Conservation (phyloP, 2,113 vertebrate species). For the Nanorana parkeri region DNA sequence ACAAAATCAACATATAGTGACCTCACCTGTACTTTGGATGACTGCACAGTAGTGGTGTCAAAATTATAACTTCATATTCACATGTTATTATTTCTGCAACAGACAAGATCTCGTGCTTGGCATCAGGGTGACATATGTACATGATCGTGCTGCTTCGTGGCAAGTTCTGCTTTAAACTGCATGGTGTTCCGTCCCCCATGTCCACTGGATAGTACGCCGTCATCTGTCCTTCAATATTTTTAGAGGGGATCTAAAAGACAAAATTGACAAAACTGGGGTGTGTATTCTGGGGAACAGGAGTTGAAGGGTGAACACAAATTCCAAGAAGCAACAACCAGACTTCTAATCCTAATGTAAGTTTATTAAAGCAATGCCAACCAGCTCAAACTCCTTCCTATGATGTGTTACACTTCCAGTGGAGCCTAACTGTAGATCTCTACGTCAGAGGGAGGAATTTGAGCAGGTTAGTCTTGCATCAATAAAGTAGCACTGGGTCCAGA, state of each 20-base stretch:
- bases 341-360: too few relatives aligned
- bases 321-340: too few relatives aligned
- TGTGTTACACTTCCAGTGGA: too few relatives aligned
- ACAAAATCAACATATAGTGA: not conserved
- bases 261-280: too few relatives aligned
- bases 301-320: too few relatives aligned
- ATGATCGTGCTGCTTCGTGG: slow-evolving; percentile 87
- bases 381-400: too few relatives aligned
- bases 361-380: too few relatives aligned
- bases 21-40: slow-evolving; percentile 94
- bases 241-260: slow-evolving; percentile 76
- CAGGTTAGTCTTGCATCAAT: too few relatives aligned
- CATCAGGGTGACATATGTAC: slow-evolving; percentile 96
- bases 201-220: slow-evolving; percentile 89
- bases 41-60: slow-evolving; percentile 92
- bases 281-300: too few relatives aligned
- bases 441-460: too few relatives aligned
- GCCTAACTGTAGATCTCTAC: too few relatives aligned
- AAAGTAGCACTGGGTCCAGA: too few relatives aligned
- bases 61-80: slow-evolving; percentile 95
- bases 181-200: slow-evolving; percentile 94
- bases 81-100: slow-evolving; percentile 95
- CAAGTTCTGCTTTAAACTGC: slow-evolving; percentile 85
- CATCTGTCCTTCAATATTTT: slow-evolving; percentile 98
- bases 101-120: slow-evolving; percentile 96